Base-by-base conservation (phyloP, 2,113 vertebrate genomes). In the Zapornia atra region DNA sequence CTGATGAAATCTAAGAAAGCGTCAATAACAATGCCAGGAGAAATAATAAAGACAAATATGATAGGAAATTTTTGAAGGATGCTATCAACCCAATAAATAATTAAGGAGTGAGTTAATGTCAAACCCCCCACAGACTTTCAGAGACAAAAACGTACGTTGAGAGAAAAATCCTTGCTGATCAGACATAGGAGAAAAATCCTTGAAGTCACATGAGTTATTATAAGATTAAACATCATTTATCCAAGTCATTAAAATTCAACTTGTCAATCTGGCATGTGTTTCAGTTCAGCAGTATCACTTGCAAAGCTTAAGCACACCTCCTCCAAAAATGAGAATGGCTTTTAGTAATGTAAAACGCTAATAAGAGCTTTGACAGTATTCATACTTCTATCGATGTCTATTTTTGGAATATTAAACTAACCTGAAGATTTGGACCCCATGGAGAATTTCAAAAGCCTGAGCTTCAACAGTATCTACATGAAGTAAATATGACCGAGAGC, bases 41-140 rank as follows among this genome's bases (percentile, higher is more conserved):
- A 71, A 94, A 25, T 28, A 82, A 73, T 26, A 87, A 86, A 64
- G 44, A 86, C 15, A 65, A 75, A 82, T 22, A 12, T 46, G 44
- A 34, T 2, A 42, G 10, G 72, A 81, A 69, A 48, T 2, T 63
- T 92, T 51, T 66, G 34, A 91, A 91, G 25, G 17, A 85, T 56
- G 26, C 33, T 66, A 46, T 86, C 78, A 68, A 66, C 44, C 19
- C 71, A 86, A 72, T 34, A 83, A 90, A 71, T 44, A 90, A 82
- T 65, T 66, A 38, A 31, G 56, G 21, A 79, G 13, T 12, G 33
- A 73, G 6, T 63, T 88, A 56, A 82, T 44, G 42, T 42, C 28
- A 87, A 64, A 95, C 86, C 48, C 83, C 68, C 64, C 79, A 77
- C 56, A 88, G 20, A 83, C 38, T 70, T 90, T 91, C 71, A 88